Conservation (phyloP, 2,113 vertebrate genomes). For the Talpa occidentalis region DNA sequence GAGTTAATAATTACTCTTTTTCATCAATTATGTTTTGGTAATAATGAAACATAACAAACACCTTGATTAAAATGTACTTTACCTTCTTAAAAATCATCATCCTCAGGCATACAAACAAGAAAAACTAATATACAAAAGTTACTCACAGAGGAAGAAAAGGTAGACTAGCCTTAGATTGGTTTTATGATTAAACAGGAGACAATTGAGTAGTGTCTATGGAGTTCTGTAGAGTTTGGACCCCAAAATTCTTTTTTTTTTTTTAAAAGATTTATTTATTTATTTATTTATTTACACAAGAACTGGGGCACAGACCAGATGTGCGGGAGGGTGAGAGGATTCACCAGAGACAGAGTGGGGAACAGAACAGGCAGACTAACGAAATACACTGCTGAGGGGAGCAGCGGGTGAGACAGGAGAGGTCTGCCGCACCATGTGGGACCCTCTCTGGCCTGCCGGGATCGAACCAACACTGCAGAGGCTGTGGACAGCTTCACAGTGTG, state of each 20-base stretch:
- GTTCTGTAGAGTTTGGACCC: background rate
- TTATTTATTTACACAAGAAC: too few species aligned
- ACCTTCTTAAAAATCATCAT: background rate
- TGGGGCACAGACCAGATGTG: too few species aligned
- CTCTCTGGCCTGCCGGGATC: too few species aligned
- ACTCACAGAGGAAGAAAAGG: background rate
- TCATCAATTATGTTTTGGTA: background rate
- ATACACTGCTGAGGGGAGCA: too few species aligned
- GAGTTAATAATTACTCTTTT: background rate
- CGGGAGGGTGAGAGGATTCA: too few species aligned
- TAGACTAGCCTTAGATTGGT: background rate
- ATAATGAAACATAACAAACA: background rate
- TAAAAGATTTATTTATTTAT: too few species aligned
- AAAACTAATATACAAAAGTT: background rate
- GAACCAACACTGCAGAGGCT: too few species aligned
- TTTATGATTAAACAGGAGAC: background rate
- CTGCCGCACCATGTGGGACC: too few species aligned
- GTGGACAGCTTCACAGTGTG: too few species aligned
- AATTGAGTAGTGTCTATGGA: background rate
- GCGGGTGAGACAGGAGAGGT: too few species aligned
- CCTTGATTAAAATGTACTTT: background rate
- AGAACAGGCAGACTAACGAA: too few species aligned
- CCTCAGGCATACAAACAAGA: background rate
- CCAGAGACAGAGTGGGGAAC: too few species aligned
- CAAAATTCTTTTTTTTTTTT: background rate